Percentiles rank a stretch among this genome's conserved stretches.
These are phyloP conservation scores for Nyctalus aviator DNA, from an alignment of 2,797 vertebrate species.

Conservation along the genomic window DNA sequence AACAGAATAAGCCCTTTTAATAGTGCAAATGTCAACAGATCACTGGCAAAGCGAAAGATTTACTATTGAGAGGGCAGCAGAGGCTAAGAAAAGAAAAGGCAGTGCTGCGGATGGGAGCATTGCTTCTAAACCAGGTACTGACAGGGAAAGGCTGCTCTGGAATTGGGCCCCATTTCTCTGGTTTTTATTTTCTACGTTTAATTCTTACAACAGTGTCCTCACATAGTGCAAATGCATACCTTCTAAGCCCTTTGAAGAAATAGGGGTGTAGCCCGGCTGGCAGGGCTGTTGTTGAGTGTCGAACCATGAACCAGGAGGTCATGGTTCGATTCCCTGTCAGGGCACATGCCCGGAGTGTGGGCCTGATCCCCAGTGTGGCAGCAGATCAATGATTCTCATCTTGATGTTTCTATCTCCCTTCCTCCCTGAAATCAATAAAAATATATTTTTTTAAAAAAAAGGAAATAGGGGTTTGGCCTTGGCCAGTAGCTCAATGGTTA, in stretches of 20 bases:
- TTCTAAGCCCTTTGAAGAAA: constrained; percentile 34
- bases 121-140: constrained; percentile 17
- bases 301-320: neutral
- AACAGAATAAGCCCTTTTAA: constrained; percentile 15
- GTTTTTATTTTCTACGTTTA: constrained; percentile 48
- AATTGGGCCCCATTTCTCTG: neutral
- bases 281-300: neutral
- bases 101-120: neutral
- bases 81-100: constrained; percentile 13
- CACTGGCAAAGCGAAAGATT: neutral
- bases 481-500: no score
- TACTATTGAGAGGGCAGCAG: constrained; percentile 2
- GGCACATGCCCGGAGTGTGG: neutral
- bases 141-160: neutral
- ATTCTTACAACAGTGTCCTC: constrained; percentile 2
- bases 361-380: neutral
- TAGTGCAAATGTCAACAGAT: neutral
- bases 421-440: no score
- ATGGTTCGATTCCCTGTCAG: neutral
- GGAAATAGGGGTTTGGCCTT: no score
- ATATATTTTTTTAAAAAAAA: no score
- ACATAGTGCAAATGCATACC: constrained; percentile 1
- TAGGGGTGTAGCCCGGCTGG: neutral
- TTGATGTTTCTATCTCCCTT: no score
- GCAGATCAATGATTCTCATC: no score